Percentiles rank a stretch among this genome's conserved stretches.
Evolutionary conservation across 2,888 invertebrate genomes (phyloP).

Genomic region (Xylota segnis): DNA sequence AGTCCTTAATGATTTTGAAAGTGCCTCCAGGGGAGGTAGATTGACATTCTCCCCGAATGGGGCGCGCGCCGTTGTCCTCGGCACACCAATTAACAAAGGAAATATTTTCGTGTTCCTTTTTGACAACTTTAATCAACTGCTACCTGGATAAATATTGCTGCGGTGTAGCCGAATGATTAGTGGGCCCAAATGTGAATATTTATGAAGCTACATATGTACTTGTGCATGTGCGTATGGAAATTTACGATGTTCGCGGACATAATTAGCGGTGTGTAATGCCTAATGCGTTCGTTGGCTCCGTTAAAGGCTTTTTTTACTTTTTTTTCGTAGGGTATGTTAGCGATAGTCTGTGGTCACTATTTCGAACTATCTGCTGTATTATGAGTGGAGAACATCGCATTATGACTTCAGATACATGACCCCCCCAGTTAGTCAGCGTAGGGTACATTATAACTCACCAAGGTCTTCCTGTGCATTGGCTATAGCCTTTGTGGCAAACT

Average conservation of each 20-base stretch:
- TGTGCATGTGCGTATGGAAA: neutral
- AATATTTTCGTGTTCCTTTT: conserved; percentile 47
- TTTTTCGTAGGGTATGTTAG: neutral
- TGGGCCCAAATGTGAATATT: conserved; percentile 46
- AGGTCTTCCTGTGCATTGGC: neutral
- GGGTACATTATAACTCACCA: neutral
- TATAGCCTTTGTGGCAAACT: neutral
- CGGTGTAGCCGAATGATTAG: conserved; percentile 47
- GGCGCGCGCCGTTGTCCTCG: neutral
- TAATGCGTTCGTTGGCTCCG: conserved; percentile 23
- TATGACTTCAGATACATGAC: too few relatives aligned
- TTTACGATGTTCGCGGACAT: conserved; percentile 49
- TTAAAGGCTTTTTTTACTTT: neutral
- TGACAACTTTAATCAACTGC: conserved; percentile 58
- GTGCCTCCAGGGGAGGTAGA: conserved; percentile 26
- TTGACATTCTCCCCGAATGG: neutral
- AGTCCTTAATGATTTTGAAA: conserved; percentile 63
- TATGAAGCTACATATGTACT: conserved; percentile 7
- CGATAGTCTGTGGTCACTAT: neutral
- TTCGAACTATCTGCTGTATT: too few relatives aligned
- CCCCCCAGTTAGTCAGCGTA: neutral
- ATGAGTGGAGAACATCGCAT: too few relatives aligned
- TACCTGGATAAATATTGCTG: conserved; percentile 28
- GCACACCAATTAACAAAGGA: conserved; percentile 53
- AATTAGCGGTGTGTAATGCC: conserved; percentile 40